phyloP scores from a whole-genome alignment of 2,113 vertebrate genomes.

The Trogon melanurus region DNA sequence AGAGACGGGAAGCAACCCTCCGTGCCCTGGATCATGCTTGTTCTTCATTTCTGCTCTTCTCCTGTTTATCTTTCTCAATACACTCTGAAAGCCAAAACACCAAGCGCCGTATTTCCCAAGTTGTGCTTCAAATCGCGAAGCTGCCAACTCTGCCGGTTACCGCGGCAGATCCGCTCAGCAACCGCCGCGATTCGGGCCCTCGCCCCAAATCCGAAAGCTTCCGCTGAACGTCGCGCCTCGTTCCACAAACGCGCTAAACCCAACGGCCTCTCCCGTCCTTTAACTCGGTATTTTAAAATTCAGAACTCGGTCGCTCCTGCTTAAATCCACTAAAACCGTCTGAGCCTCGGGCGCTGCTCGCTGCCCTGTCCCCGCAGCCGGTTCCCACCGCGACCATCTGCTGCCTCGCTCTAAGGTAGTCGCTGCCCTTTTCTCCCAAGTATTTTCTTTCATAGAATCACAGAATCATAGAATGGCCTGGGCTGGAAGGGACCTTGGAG shows the following conservation, averaged over 20 bases:
- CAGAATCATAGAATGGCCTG: too few relatives aligned
- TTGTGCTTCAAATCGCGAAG: background rate
- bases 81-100: background rate
- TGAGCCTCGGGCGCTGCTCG: background rate
- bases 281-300: background rate
- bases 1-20: background rate
- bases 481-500: too few relatives aligned
- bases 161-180: background rate
- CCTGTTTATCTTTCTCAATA: background rate
- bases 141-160: background rate
- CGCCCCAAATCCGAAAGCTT: background rate
- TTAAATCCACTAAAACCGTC: background rate
- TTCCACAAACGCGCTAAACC: background rate
- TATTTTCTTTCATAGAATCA: too few relatives aligned
- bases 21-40: background rate
- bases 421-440: background rate
- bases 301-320: background rate
- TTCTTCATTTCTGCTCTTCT: background rate
- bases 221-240: background rate
- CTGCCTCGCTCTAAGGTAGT: background rate
- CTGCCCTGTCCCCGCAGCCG: background rate
- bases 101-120: fast-evolving
- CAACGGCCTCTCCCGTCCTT: too few relatives aligned
- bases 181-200: background rate
- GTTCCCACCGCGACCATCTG: background rate